A percentile compares a stretch with the other conserved stretches of the same genome.
phyloP scores from a whole-genome alignment of 2,888 invertebrate genomes.

The Euproctis similis region DNA sequence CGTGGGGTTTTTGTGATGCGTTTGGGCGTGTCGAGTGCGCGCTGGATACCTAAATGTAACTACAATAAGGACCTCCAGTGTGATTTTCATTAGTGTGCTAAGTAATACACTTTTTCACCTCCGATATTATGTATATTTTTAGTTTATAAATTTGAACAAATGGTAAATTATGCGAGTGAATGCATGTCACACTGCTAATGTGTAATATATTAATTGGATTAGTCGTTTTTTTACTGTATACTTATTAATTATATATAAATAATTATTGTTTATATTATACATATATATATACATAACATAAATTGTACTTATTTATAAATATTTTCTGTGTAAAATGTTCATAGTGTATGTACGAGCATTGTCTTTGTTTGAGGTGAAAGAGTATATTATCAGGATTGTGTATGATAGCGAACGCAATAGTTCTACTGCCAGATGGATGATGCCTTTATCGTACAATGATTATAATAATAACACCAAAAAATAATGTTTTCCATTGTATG shows the following conservation, averaged over 20 bases:
- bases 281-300: conserved; percentile 33
- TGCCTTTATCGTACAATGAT: conserved; percentile 28
- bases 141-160: conserved; percentile 57
- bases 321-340: conserved; percentile 36
- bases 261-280: conserved; percentile 16
- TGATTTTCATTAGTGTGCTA: conserved; percentile 30
- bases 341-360: conserved; percentile 10
- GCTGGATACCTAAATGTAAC: conserved; percentile 30
- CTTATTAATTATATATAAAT: no score
- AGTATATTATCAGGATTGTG: conserved; percentile 26
- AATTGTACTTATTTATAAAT: conserved; percentile 63
- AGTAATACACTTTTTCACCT: conserved; percentile 49
- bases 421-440: conserved; percentile 38
- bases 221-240: no score
- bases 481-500: conserved; percentile 37
- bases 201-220: no score
- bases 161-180: conserved; percentile 44
- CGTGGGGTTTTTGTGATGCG: conserved; percentile 12
- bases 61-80: conserved; percentile 44
- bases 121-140: conserved; percentile 35
- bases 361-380: conserved; percentile 27
- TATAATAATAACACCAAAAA: conserved; percentile 26
- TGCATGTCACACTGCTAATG: conserved; percentile 56
- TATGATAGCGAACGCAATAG: conserved; percentile 24
- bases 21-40: conserved; percentile 18